phyloP scores from a whole-genome alignment of 2,797 vertebrate genomes.

The Hemibagrus guttatus region DNA sequence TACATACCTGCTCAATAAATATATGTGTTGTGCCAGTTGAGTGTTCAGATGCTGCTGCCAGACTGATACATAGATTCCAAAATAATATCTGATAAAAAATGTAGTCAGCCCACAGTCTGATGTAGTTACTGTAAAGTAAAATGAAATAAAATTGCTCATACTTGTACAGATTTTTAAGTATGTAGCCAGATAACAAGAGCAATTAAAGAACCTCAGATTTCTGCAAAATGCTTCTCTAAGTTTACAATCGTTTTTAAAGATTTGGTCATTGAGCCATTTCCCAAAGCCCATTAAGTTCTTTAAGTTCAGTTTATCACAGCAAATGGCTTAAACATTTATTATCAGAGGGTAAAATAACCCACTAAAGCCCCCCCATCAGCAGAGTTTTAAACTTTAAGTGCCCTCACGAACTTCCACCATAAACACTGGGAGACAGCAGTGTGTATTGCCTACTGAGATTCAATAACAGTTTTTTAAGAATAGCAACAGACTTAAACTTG shows the following conservation, averaged over 20 bases:
- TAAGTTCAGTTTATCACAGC: conserved; percentile 44
- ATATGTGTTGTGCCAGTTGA: background rate
- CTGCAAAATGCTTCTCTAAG: conserved; percentile 1
- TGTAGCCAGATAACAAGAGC: background rate
- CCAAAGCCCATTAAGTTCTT: conserved; percentile 42
- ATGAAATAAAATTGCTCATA: background rate
- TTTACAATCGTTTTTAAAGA: conserved; percentile 13
- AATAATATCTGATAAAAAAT: background rate
- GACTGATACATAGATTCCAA: background rate
- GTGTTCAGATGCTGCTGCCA: background rate
- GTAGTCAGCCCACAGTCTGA: background rate
- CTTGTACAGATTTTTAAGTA: background rate
- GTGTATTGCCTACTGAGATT: conserved; percentile 4
- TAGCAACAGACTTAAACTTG: too few relatives aligned
- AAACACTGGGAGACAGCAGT: background rate
- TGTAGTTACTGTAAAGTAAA: background rate
- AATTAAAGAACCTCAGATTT: conserved; percentile 21
- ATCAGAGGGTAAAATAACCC: conserved; percentile 43
- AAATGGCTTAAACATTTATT: conserved; percentile 33
- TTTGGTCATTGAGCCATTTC: conserved; percentile 42
- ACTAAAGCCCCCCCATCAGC: conserved; percentile 39
- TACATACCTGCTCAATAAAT: background rate
- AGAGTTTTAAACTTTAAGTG: conserved; percentile 35
- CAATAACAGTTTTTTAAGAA: background rate
- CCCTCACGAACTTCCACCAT: conserved; percentile 41